Base-by-base conservation (phyloP, 2,113 vertebrate species). In the Tetrao urogallus region DNA sequence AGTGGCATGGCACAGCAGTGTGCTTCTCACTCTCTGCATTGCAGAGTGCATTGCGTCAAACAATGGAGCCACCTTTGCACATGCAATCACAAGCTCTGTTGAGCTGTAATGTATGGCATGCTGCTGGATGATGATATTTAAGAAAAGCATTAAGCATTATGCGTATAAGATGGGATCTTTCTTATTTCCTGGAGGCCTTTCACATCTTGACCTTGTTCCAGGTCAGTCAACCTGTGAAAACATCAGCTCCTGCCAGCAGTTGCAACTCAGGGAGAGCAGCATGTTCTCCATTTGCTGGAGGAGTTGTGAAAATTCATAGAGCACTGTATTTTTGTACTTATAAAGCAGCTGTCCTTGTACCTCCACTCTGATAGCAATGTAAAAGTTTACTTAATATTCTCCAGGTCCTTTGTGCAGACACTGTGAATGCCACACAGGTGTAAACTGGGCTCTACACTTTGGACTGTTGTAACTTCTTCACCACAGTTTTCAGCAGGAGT, bases 141-240 rank as follows among this genome's bases (percentile, higher is more conserved):
- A 82, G 77, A 81, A 79, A 76, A 86, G 38, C 18, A 52, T 42
- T 75, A 69, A n/a, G 48, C 60, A 11, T 75, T 86, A 24, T 6
- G 11, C 52, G 20, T 76, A 76, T 78, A 83, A 67, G 72, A 45
- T 50, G 69, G 52, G 73, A 78, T 65, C 36, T 30, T 89, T 52
- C 50, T 83, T 25, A 57, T 81, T 93, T 86, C 57, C 72, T 86
- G 64, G 72, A 8, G 2, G 70, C 82, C 52, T 76, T 83, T 94
- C 57, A 86, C 61, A 89, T 64, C 85, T 86, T 63, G 80, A 90
- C 76, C 60, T 73, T 0, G 0, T 70, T 92, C 74, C 82, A 95
- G 79, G 85, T 89, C 77, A 89, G 83, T 47, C 76, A 93, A 79
- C 79, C 70, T 64, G 92, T 74, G 78, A 81, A 84, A 91, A 94